Conservation (phyloP, 1,140 invertebrate genomes). For the Metaphire vulgaris region DNA sequence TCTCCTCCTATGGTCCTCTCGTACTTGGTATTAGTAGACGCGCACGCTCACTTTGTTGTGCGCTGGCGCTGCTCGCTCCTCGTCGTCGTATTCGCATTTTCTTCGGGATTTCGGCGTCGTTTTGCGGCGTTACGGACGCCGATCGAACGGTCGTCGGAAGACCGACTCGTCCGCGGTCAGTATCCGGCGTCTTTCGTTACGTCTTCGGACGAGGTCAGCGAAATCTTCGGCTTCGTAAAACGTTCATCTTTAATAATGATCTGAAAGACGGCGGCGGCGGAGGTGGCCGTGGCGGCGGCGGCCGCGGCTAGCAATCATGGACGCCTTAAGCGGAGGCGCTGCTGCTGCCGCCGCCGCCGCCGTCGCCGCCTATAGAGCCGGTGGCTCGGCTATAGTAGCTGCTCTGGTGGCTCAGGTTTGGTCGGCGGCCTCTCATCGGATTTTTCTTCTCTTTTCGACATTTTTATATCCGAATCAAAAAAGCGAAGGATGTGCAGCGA, state of each 20-base stretch:
- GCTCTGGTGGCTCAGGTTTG: too few species aligned
- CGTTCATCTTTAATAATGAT: constrained; percentile 3
- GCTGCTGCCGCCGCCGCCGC: not conserved
- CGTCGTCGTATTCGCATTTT: not conserved
- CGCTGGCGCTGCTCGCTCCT: too few species aligned
- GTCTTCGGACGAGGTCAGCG: not conserved
- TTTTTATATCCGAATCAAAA: too few species aligned
- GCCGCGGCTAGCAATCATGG: not conserved
- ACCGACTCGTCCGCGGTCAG: not conserved
- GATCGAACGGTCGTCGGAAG: not conserved
- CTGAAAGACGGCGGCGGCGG: not conserved
- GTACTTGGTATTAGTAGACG: too few species aligned
- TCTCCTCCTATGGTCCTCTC: not conserved
- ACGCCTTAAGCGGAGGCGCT: not conserved
- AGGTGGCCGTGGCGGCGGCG: too few species aligned
- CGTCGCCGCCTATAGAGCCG: too few species aligned
- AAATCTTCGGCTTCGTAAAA: not conserved
- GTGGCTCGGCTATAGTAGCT: too few species aligned
- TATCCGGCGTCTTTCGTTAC: not conserved
- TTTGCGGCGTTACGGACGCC: not conserved
- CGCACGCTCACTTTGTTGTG: constrained; percentile 2
- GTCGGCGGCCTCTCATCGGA: too few species aligned
- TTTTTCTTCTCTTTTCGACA: too few species aligned
- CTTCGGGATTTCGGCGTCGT: not conserved
- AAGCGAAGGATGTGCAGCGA: too few species aligned